A percentile compares a stretch with the other conserved stretches of the same genome.
Evolutionary conservation across 2,113 vertebrate species (phyloP).

Genomic region (Syngnathus floridae): DNA sequence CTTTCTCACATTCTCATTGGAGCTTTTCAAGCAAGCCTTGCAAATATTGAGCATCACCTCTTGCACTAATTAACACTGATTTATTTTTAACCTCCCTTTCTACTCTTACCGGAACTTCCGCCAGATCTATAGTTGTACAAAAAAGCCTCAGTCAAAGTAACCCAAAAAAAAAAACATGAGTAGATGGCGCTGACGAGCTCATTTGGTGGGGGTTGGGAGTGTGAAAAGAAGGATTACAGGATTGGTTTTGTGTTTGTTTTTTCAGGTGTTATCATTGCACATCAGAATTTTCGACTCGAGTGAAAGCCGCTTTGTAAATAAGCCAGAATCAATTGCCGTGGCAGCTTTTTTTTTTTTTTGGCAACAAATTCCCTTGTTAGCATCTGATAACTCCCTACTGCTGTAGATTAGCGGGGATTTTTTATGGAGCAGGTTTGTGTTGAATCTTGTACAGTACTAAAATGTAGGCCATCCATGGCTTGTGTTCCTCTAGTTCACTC

Average conservation of each 20-base stretch:
- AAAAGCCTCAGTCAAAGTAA: slow-evolving; percentile 9
- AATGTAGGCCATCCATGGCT: slow-evolving; percentile 22
- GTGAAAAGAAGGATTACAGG: slow-evolving; percentile 51
- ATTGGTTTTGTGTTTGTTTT: slow-evolving; percentile 26
- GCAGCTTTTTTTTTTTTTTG: slow-evolving; percentile 17
- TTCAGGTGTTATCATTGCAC: slow-evolving; percentile 21
- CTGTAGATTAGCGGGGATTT: slow-evolving; percentile 21
- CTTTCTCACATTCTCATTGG: not conserved
- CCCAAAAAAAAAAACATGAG: slow-evolving; percentile 32
- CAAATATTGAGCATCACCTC: not conserved
- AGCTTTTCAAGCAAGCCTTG: not conserved
- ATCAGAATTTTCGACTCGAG: slow-evolving; percentile 30
- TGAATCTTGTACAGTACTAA: slow-evolving; percentile 27
- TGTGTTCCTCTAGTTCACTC: not conserved
- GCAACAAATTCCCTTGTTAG: slow-evolving; percentile 10
- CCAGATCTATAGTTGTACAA: slow-evolving; percentile 6
- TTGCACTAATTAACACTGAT: slow-evolving; percentile 21
- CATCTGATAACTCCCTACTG: slow-evolving; percentile 20
- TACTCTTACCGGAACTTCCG: slow-evolving; percentile 6
- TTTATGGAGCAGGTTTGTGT: slow-evolving; percentile 14
- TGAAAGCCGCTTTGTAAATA: slow-evolving; percentile 16
- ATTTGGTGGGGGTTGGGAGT: slow-evolving; percentile 33
- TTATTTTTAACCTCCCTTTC: slow-evolving; percentile 32
- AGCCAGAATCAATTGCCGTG: slow-evolving; percentile 1
- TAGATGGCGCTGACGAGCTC: slow-evolving; percentile 43